Base-by-base conservation (phyloP, 2,113 vertebrate species). In the Pithys albifrons region DNA sequence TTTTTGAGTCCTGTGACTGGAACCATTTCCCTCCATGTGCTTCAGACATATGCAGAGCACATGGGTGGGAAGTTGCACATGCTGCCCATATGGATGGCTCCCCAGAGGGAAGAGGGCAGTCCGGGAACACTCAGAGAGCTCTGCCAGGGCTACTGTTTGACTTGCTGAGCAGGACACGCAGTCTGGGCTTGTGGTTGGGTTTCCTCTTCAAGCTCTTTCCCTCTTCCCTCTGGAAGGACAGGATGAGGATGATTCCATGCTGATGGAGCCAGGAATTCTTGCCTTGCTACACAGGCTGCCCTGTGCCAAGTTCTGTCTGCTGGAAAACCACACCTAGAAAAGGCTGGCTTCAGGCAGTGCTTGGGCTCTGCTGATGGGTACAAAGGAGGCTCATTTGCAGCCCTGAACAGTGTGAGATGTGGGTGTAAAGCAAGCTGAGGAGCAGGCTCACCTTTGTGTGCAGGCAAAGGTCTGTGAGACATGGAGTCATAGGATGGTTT, bases 61-160 rank as follows among this genome's bases (percentile, higher is more conserved):
- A n/a, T 29, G 41, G 46, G 3, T 6, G 48, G 52, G 29, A 27
- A 52, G 6, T 7, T 4, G 9, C 77, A 39, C 31, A 2, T 25
- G 57, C 10, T 51, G 7, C 67, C 72, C 85, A n/a, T 5, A 27
- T 4, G 85, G 81, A 22, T 19, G 52, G 67, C 49, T 75, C 57
- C 49, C 41, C 28, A 5, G 52, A 65, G 79, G 77, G 59, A 19
- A 8, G 23, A 33, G 57, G 12, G 17, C 58, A 48, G 64, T 3
- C 12, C 27, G 31, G 43, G 7, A 46, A 6, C 25, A 35, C 52
- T 6, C 2, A 0, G 20, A 52, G 49, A 3, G 17, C 0, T 0
- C 45, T 54, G 65, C 39, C 49, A 9, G 71, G 4, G 76, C 89
- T 74, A 17, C 89, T 4, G 55, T 35, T 28, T 4, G 41, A 10